Percentiles rank a stretch among this genome's conserved stretches.
Evolutionary conservation across 2,113 vertebrate species (phyloP).

Genomic region (Vireo altiloquus): DNA sequence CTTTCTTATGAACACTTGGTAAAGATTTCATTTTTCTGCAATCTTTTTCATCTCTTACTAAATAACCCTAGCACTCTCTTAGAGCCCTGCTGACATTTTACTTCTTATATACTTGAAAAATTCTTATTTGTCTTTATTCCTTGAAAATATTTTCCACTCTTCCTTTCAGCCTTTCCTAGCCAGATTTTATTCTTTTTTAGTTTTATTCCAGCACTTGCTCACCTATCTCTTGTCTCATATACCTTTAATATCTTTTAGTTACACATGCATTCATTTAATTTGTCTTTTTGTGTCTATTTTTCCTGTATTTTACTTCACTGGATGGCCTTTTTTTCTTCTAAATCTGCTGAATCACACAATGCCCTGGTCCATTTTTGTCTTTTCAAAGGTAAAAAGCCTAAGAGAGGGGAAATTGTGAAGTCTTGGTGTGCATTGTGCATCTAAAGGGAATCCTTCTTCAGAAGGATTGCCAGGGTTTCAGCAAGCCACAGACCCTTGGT

Average conservation of each 20-base stretch:
- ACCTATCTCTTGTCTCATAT: not conserved
- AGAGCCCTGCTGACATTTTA: slow-evolving; percentile 25
- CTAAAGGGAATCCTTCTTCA: not conserved
- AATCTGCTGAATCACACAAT: not conserved
- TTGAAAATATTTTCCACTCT: not conserved
- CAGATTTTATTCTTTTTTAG: not conserved
- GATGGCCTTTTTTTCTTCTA: not conserved
- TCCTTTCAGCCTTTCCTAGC: not conserved
- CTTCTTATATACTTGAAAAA: not conserved
- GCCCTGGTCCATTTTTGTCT: not conserved
- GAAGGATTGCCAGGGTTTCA: not conserved
- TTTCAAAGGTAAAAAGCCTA: not conserved
- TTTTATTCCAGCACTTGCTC: not conserved
- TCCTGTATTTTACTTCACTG: not conserved
- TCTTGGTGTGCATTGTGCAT: not conserved
- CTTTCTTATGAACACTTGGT: slow-evolving; percentile 30
- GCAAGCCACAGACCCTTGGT: not conserved
- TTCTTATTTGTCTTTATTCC: slow-evolving; percentile 39
- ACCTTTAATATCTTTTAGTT: not conserved
- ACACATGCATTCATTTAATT: not conserved
- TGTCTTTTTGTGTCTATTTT: not conserved
- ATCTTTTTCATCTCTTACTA: slow-evolving; percentile 20
- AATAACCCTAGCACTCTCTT: slow-evolving; percentile 16
- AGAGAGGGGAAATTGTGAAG: not conserved
- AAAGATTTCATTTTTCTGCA: slow-evolving; percentile 50